A percentile compares a stretch with the other conserved stretches of the same genome.
phyloP scores from a whole-genome alignment of 1,140 invertebrate species.

The Drosophila orena region DNA sequence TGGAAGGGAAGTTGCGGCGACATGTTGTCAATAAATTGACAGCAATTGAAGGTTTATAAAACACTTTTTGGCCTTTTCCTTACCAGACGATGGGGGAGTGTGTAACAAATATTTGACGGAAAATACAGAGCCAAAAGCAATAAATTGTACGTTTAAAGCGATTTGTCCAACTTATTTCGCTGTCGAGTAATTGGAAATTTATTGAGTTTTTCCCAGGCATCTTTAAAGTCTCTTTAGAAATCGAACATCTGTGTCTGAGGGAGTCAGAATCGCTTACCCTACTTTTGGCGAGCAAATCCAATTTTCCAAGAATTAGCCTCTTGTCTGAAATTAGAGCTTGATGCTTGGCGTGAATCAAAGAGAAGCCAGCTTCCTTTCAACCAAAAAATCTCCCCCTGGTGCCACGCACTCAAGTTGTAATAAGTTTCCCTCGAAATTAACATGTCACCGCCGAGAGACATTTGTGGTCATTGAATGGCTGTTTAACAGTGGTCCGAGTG shows the following conservation, averaged over 20 bases:
- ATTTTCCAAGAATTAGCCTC: conserved; percentile 73
- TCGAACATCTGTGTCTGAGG: conserved; percentile 2
- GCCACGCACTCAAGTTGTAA: conserved; percentile 52
- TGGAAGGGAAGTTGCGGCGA: conserved; percentile 60
- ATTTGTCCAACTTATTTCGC: conserved; percentile 69
- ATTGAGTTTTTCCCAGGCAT: conserved; percentile 46
- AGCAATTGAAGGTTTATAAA: conserved; percentile 84
- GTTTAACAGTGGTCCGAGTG: conserved; percentile 16
- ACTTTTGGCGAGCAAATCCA: conserved; percentile 33
- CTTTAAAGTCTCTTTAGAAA: conserved; percentile 32
- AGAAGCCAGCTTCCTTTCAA: conserved; percentile 8
- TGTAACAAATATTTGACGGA: conserved; percentile 73
- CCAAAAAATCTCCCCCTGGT: background rate
- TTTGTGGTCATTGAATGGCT: conserved; percentile 55
- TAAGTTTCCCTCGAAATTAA: conserved; percentile 76
- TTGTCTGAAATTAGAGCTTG: conserved; percentile 65
- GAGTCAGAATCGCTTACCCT: background rate
- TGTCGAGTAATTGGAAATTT: conserved; percentile 66
- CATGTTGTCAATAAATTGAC: conserved; percentile 83
- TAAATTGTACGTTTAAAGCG: conserved; percentile 81
- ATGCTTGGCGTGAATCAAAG: conserved; percentile 66
- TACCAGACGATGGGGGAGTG: conserved; percentile 17
- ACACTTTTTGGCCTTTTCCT: conserved; percentile 66
- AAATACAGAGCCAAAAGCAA: conserved; percentile 68
- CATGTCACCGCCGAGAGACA: conserved; percentile 78